Evolutionary conservation across 2,888 invertebrate species (phyloP).

Genomic region (Celastrina argiolus): DNA sequence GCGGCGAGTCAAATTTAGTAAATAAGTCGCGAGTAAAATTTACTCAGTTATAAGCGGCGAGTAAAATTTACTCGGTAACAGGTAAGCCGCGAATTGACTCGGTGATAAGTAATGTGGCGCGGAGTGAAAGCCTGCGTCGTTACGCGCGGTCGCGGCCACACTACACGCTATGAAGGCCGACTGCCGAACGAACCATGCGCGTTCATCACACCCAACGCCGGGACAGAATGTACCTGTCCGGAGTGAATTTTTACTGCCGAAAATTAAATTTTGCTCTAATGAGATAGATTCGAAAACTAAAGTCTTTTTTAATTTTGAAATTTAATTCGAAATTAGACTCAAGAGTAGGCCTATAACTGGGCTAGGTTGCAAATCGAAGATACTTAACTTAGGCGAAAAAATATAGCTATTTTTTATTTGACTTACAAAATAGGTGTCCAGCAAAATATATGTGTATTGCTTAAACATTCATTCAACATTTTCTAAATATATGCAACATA

Average conservation of each 20-base stretch:
- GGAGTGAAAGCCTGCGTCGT: constrained; percentile 7
- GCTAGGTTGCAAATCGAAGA: too few species aligned
- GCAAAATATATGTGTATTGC: background rate
- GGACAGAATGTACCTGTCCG: too few species aligned
- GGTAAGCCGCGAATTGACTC: background rate
- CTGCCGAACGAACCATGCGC: background rate
- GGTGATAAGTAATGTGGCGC: background rate
- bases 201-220: background rate
- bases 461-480: background rate
- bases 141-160: constrained; percentile 8
- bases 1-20: background rate
- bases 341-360: too few species aligned
- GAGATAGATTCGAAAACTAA: too few species aligned
- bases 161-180: constrained; percentile 5
- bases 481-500: background rate
- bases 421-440: too few species aligned
- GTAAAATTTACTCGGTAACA: background rate
- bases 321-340: too few species aligned
- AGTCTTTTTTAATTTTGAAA: too few species aligned
- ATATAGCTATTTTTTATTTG: too few species aligned
- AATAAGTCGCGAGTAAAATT: background rate
- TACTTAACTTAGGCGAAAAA: too few species aligned
- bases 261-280: too few species aligned
- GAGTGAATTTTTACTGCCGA: too few species aligned
- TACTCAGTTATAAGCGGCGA: background rate